A percentile compares a stretch with the other conserved stretches of the same genome.
Evolutionary conservation across 2,113 vertebrate species (phyloP).

Genomic region (Pycnonotus jocosus): DNA sequence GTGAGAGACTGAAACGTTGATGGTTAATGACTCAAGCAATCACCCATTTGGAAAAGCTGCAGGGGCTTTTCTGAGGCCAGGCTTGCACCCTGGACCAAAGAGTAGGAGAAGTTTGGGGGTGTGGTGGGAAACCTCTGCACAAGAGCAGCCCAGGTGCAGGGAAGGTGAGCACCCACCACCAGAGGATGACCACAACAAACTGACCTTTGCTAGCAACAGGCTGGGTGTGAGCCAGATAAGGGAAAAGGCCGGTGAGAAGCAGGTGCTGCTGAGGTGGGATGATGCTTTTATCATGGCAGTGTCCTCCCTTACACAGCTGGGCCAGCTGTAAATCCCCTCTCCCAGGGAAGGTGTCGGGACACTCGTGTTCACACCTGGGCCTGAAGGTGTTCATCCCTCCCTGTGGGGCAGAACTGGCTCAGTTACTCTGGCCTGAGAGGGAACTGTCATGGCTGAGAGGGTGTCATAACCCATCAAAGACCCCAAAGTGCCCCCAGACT

Average conservation of each 20-base stretch:
- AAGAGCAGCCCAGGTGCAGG: neutral
- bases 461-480: neutral
- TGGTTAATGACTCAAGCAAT: neutral
- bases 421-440: neutral
- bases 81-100: neutral
- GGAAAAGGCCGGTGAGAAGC: neutral
- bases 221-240: neutral
- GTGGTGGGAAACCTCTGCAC: neutral
- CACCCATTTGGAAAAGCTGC: neutral
- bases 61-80: neutral
- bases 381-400: neutral
- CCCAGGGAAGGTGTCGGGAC: neutral
- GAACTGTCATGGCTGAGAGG: neutral
- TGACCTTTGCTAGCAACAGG: neutral
- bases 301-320: neutral
- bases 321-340: neutral
- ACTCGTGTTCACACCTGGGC: neutral
- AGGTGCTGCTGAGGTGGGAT: neutral
- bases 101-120: neutral
- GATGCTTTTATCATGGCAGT: neutral
- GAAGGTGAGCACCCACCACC: neutral
- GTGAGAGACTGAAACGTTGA: neutral
- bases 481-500: neutral
- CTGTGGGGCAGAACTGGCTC: neutral
- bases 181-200: neutral